Base-by-base conservation (phyloP, 92 coral and sea anemone genomes). In the Plumapathes pennacea region DNA sequence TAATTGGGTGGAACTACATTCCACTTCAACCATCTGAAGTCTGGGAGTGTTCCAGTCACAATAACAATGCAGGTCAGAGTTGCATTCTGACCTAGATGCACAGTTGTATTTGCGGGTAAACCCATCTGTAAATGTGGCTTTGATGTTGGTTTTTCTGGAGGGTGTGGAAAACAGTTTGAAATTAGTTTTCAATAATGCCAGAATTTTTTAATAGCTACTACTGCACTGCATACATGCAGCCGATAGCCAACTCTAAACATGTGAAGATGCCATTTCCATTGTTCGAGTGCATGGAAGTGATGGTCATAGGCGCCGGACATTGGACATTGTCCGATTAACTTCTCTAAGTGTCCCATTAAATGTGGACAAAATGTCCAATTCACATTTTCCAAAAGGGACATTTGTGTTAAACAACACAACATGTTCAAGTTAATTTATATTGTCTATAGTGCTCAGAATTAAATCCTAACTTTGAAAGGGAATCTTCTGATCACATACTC, bases 1-100 rank as follows among this genome's bases (percentile, higher is more conserved):
- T 62, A 42, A n/a, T 36, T 45, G 4, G 54, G 59, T 13, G 81
- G 72, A 6, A 61, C 57, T 15, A 62, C 51, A 25, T 76, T 27
- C 84, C 80, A 83, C 30, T 77, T 71, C 7, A 62, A 34, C 89
- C 89, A 83, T 10, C 64, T 60, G 37, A 76, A 63, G 47, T 76
- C 76, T 1, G 84, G 82, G 33, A 83, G 54, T 10, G 71, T 33
- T 18, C 67, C 62, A 48, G 52, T 76, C 5, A 39, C 11, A 1
- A 76, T 17, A 53, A 69, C 84, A 23, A 54, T 25, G 33, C 84
- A 83, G 5, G 38, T 26, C 54, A 83, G 55, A n/a, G 76, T 50
- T 3, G 72, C 76, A 42, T 70, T 62, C 13, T 42, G 60, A 7
- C 89, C 89, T 26, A 45, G 10, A 27, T 54, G 27, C 27, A 53